Conservation (phyloP, 2,888 invertebrate species). For the Cryptocephalus primarius region DNA sequence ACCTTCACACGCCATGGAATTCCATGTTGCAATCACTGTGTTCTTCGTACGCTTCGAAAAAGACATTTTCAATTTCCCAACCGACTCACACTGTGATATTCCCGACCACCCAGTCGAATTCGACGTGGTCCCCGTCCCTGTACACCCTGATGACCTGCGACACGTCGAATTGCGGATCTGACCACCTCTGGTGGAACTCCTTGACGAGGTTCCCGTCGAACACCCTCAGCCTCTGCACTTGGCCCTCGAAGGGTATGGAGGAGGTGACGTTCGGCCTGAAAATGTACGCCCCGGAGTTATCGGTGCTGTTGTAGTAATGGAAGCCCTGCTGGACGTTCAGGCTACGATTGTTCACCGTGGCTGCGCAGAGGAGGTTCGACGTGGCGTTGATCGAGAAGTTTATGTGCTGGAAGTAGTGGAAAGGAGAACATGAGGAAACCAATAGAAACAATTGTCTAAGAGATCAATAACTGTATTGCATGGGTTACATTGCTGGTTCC, state of each 20-base stretch:
- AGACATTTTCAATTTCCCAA: too few species aligned
- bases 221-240: conserved; percentile 1
- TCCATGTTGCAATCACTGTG: too few species aligned
- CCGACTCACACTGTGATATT: conserved; percentile 52
- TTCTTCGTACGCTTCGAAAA: too few species aligned
- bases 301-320: conserved; percentile 9
- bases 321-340: conserved; percentile 11
- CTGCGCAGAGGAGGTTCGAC: conserved; percentile 7
- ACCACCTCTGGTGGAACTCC: conserved; percentile 46
- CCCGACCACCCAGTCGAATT: conserved; percentile 67
- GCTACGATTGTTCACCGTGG: conserved; percentile 8
- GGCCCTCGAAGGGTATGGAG: neutral
- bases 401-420: conserved; percentile 7
- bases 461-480: too few species aligned
- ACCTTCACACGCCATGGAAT: too few species aligned
- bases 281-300: conserved; percentile 78
- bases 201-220: conserved; percentile 9
- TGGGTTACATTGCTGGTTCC: too few species aligned
- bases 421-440: too few species aligned
- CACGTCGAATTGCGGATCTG: conserved; percentile 46
- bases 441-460: too few species aligned
- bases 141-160: conserved; percentile 62
- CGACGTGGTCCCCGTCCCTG: conserved; percentile 43
- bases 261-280: conserved; percentile 49
- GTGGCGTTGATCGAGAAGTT: conserved; percentile 41